These are phyloP conservation scores for Phengaris alcon DNA, from an alignment of 2,888 invertebrate species.

Conservation along the genomic window DNA sequence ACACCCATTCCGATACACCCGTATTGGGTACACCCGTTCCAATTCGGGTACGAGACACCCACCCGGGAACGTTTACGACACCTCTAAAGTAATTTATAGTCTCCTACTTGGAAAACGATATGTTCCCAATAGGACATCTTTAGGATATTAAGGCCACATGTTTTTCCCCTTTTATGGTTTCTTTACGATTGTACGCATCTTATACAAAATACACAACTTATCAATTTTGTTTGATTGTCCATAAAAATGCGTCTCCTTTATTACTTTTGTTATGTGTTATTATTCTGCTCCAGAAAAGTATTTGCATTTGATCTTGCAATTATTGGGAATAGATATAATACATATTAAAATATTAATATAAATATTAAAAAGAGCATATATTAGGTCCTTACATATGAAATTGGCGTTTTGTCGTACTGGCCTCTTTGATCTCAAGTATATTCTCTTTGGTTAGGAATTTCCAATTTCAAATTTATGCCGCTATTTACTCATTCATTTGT, in stretches of 20 bases:
- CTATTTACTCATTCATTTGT: too few species aligned
- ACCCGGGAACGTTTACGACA: constrained; percentile 55
- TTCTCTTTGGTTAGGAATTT: too few species aligned
- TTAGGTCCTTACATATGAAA: too few species aligned
- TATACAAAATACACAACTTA: constrained; percentile 20
- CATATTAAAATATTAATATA: too few species aligned
- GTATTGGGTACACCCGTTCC: constrained; percentile 34
- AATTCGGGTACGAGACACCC: constrained; percentile 33
- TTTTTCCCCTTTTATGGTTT: constrained; percentile 36
- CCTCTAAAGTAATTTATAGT: constrained; percentile 62
- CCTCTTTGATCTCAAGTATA: too few species aligned
- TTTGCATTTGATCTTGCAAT: neutral
- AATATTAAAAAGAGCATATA: too few species aligned
- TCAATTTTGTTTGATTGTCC: constrained; percentile 27
- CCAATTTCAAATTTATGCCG: too few species aligned
- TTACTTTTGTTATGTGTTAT: neutral
- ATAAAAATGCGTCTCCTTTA: constrained; percentile 18
- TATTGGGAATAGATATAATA: neutral
- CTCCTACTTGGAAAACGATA: constrained; percentile 58
- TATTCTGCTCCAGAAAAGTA: neutral
- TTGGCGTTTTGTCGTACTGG: too few species aligned
- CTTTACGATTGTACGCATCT: constrained; percentile 20
- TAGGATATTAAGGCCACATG: constrained; percentile 40
- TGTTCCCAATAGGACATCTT: constrained; percentile 46
- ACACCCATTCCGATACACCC: constrained; percentile 33